phyloP scores from a whole-genome alignment of 2,113 vertebrate genomes.

The Gorsachius goisagi region DNA sequence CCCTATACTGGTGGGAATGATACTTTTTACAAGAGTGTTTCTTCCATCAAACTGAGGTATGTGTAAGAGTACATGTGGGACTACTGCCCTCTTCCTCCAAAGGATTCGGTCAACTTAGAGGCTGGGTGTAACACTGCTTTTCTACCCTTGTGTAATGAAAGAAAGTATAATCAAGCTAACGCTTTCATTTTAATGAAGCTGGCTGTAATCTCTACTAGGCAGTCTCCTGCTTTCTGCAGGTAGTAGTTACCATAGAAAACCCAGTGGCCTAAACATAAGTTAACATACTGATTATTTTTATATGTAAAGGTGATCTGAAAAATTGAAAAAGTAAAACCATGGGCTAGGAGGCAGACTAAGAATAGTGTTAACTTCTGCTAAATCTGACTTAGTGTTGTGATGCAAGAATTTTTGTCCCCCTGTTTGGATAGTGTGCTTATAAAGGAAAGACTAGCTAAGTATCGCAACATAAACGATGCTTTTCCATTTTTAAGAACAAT shows the following conservation, averaged over 20 bases:
- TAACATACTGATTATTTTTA: neutral
- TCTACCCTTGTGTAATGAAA: rapidly evolving
- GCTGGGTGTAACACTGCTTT: neutral
- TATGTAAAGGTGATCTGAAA: neutral
- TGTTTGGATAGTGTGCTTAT: neutral
- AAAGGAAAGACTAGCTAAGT: neutral
- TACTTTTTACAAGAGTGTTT: neutral
- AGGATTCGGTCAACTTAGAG: rapidly evolving
- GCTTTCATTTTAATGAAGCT: too few species aligned
- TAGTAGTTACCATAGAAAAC: neutral
- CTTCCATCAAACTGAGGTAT: neutral
- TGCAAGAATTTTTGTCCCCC: neutral
- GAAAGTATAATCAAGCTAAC: rapidly evolving
- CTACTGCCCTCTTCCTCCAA: neutral
- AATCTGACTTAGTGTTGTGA: neutral
- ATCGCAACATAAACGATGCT: neutral
- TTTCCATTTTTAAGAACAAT: neutral
- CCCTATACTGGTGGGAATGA: neutral
- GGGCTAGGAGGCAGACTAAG: neutral
- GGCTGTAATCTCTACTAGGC: neutral
- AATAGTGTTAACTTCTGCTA: neutral
- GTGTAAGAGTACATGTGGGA: neutral
- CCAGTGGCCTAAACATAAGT: neutral
- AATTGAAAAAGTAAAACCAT: neutral
- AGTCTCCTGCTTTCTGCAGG: neutral